These are phyloP conservation scores for Rhopilema esculentum DNA, from an alignment of 30 jellyfish, hydroid and myxozoan genomes.

Conservation along the genomic window DNA sequence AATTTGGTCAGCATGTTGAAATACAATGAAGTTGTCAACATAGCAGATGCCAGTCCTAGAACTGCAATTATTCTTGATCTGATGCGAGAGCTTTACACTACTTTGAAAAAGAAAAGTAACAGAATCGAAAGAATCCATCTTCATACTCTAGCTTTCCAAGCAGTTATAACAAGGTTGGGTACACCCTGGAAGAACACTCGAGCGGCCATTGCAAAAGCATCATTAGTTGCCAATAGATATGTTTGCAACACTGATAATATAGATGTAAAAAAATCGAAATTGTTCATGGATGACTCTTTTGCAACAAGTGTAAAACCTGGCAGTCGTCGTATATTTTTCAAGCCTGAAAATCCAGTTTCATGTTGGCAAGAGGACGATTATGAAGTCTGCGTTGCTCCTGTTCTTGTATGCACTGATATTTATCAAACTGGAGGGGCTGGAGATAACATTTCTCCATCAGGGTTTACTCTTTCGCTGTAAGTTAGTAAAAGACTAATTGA, in stretches of 20 bases:
- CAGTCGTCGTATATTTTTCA: constrained; percentile 67
- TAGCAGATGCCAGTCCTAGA: constrained; percentile 88
- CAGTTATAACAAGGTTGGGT: constrained; percentile 50
- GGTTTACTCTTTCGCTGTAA: constrained; percentile 65
- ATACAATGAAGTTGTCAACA: constrained; percentile 74
- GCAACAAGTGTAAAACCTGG: constrained; percentile 56
- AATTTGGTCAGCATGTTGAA: constrained; percentile 86
- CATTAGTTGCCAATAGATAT: constrained; percentile 83
- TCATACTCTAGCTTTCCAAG: constrained; percentile 94
- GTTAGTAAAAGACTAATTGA: no score
- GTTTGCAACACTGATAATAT: constrained; percentile 78
- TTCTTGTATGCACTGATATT: constrained; percentile 90
- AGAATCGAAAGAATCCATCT: constrained; percentile 87
- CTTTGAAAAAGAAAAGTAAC: constrained; percentile 57
- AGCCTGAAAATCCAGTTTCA: constrained; percentile 81
- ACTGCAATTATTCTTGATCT: constrained; percentile 83
- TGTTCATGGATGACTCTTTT: constrained; percentile 94
- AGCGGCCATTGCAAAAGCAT: constrained; percentile 90
- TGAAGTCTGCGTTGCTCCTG: constrained; percentile 95
- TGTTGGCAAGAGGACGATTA: constrained; percentile 94
- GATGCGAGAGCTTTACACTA: constrained; percentile 66
- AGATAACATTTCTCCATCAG: constrained; percentile 94
- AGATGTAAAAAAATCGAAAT: constrained; percentile 66
- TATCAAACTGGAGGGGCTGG: constrained; percentile 97
- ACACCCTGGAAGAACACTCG: constrained; percentile 77